Conservation (phyloP, 2,113 vertebrate species). For the Pterocles burchelli region DNA sequence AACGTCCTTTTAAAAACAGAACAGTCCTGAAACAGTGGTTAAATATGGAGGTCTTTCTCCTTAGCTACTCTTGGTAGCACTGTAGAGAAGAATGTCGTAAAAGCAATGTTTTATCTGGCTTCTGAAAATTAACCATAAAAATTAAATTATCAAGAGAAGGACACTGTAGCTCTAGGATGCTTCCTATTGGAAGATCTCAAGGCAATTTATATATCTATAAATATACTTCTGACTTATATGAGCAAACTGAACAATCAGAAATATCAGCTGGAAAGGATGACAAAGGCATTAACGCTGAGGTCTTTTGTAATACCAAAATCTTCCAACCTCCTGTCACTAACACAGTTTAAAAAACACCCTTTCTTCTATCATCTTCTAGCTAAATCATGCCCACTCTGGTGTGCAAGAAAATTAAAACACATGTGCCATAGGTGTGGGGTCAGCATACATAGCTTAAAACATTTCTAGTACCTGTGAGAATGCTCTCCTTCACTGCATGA, state of each 20-base stretch:
- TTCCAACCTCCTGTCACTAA: background rate
- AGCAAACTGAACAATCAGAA: background rate
- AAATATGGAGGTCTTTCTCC: conserved; percentile 16
- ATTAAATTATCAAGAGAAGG: background rate
- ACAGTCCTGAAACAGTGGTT: background rate
- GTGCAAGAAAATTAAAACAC: background rate
- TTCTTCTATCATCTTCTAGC: background rate
- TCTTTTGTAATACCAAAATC: background rate
- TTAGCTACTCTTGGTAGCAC: background rate
- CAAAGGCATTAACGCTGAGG: background rate
- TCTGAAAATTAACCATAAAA: background rate
- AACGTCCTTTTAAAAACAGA: conserved; percentile 18
- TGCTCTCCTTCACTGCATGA: background rate
- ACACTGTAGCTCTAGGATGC: background rate
- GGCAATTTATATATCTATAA: background rate
- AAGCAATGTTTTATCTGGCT: background rate
- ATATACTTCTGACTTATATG: background rate
- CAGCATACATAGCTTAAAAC: background rate
- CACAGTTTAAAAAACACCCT: background rate
- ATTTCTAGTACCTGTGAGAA: background rate
- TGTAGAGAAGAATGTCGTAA: background rate
- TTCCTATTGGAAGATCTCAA: background rate
- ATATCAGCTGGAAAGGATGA: background rate
- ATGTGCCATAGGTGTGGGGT: background rate
- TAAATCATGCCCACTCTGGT: background rate